phyloP scores from a whole-genome alignment of 2,113 vertebrate genomes.

The Aythya baeri region DNA sequence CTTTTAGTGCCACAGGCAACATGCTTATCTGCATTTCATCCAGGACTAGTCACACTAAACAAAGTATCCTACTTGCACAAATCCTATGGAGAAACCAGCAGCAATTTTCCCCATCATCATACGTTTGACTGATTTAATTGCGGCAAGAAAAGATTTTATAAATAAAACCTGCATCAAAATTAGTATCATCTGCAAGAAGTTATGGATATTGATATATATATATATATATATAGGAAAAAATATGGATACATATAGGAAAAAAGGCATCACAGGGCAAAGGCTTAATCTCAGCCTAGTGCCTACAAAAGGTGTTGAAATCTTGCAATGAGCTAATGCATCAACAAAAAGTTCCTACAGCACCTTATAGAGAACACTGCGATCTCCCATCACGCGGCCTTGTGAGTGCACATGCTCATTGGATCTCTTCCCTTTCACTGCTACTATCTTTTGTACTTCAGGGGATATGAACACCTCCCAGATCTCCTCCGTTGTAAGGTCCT shows the following conservation, averaged over 20 bases:
- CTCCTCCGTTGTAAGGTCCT: conserved; percentile 92
- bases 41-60: background rate
- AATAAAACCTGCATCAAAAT: background rate
- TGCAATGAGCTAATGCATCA: accelerated
- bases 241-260: background rate
- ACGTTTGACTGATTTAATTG: background rate
- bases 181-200: background rate
- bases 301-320: background rate
- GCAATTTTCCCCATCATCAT: background rate
- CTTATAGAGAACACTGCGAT: conserved; percentile 98
- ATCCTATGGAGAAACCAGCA: background rate
- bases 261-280: background rate
- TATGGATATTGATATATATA: background rate
- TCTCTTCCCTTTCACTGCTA: conserved; percentile 90
- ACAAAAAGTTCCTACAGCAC: conserved; percentile 44
- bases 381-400: conserved; percentile 97
- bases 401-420: conserved; percentile 96
- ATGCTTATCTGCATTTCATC: background rate
- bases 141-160: accelerated
- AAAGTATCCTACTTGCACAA: background rate
- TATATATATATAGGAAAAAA: background rate
- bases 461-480: conserved; percentile 93
- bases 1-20: background rate
- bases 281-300: accelerated
- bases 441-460: conserved; percentile 87